Percentiles rank a stretch among this genome's conserved stretches.
These are phyloP conservation scores for Germaria angustata DNA, from an alignment of 2,888 invertebrate genomes.

Conservation along the genomic window DNA sequence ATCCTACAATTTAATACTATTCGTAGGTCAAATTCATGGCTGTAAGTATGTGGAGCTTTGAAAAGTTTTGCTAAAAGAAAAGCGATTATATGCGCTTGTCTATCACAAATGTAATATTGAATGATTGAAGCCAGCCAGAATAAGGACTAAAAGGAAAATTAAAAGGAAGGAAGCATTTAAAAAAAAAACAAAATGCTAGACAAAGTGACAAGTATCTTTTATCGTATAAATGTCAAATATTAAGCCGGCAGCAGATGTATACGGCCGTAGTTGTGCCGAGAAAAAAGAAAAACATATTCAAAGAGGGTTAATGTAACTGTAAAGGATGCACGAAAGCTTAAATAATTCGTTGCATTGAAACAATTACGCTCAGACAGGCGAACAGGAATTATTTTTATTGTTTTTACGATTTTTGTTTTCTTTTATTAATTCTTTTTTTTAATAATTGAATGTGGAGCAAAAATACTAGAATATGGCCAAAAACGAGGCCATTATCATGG, in stretches of 20 bases:
- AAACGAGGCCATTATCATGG: conserved; percentile 50
- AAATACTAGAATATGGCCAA: conserved; percentile 25
- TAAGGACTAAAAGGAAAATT: background rate
- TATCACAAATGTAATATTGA: conserved; percentile 57
- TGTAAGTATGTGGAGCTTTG: too few species aligned
- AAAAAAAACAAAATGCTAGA: conserved; percentile 44
- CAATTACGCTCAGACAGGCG: conserved; percentile 58
- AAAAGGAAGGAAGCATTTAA: conserved; percentile 52
- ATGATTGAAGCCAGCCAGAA: conserved; percentile 4
- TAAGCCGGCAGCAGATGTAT: conserved; percentile 77
- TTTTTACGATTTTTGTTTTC: conserved; percentile 34
- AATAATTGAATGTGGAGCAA: conserved; percentile 50
- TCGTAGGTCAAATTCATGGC: background rate
- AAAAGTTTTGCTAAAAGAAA: too few species aligned
- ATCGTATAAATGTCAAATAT: conserved; percentile 56
- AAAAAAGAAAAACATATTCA: background rate
- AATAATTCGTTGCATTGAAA: conserved; percentile 63
- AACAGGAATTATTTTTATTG: conserved; percentile 50
- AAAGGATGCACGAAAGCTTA: conserved; percentile 61
- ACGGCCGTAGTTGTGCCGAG: conserved; percentile 69
- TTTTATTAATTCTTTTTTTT: background rate
- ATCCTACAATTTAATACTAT: too few species aligned
- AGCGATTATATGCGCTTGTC: conserved; percentile 70
- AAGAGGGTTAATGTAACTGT: conserved; percentile 60
- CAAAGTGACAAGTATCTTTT: conserved; percentile 65